phyloP scores from a whole-genome alignment of 2,888 invertebrate species.

The Synanthedon tipuliformis region DNA sequence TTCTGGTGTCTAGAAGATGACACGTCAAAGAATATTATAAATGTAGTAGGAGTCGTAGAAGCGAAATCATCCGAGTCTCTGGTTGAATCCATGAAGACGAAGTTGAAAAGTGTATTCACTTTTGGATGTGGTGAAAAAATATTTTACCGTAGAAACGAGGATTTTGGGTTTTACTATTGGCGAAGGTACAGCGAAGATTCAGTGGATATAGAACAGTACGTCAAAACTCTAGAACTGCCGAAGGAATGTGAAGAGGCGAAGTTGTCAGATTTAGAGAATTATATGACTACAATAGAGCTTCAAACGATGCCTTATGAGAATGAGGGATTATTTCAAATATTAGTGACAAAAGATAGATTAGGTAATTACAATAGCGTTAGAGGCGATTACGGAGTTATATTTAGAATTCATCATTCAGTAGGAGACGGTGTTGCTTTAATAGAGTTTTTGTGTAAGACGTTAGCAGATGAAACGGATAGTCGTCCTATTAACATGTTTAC shows the following conservation, averaged over 20 bases:
- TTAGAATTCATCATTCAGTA: slow-evolving; percentile 66
- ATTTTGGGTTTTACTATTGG: slow-evolving; percentile 67
- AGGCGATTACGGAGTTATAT: slow-evolving; percentile 47
- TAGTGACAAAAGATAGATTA: slow-evolving; percentile 37
- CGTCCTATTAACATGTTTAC: slow-evolving; percentile 17
- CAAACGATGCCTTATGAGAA: slow-evolving; percentile 51
- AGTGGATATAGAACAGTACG: slow-evolving; percentile 46
- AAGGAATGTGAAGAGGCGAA: slow-evolving; percentile 21
- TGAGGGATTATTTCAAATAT: slow-evolving; percentile 61
- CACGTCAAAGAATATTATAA: slow-evolving; percentile 51
- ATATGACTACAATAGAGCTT: slow-evolving; percentile 44
- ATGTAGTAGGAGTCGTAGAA: slow-evolving; percentile 56
- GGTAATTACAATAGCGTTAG: slow-evolving; percentile 15
- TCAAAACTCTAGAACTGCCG: slow-evolving; percentile 43
- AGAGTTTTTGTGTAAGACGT: slow-evolving; percentile 49
- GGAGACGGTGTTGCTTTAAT: slow-evolving; percentile 67
- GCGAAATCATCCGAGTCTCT: slow-evolving; percentile 24
- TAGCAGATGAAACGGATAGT: slow-evolving; percentile 40
- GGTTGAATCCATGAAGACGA: slow-evolving; percentile 25
- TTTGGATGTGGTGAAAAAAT: slow-evolving; percentile 37
- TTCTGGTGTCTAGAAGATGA: slow-evolving; percentile 66
- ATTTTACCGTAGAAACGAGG: slow-evolving; percentile 44
- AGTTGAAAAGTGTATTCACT: slow-evolving; percentile 17
- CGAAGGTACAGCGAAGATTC: slow-evolving; percentile 24
- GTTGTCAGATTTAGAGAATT: slow-evolving; percentile 32